Evolutionary conservation across 2,113 vertebrate species (phyloP).

Genomic region (Perognathus longimembris): DNA sequence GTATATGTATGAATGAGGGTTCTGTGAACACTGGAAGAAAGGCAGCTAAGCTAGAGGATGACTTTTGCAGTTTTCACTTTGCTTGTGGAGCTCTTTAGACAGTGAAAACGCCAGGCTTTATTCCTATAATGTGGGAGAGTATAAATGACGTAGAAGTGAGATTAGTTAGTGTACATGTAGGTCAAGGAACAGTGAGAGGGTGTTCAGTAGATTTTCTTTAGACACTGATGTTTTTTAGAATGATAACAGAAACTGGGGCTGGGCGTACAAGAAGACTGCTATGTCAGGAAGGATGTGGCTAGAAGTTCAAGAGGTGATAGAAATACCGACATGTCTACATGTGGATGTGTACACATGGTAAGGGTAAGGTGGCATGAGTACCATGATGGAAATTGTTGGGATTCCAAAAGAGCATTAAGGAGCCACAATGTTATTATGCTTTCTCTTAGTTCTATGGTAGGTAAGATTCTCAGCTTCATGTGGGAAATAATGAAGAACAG

Average conservation of each 20-base stretch:
- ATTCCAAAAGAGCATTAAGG: not conserved
- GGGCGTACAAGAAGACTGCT: not conserved
- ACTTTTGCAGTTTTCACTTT: not conserved
- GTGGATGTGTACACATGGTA: not conserved
- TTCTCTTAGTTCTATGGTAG: not conserved
- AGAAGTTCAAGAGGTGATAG: not conserved
- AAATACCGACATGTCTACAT: not conserved
- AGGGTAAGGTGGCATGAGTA: not conserved
- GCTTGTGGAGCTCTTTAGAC: not conserved
- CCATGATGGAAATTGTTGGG: not conserved
- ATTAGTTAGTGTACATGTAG: slow-evolving; percentile 1
- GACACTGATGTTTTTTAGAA: slow-evolving; percentile 17
- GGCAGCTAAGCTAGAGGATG: not conserved
- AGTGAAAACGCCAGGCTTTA: not conserved
- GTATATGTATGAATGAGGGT: not conserved
- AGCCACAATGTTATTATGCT: not conserved
- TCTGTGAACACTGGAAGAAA: not conserved
- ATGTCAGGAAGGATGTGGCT: not conserved
- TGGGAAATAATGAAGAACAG: not conserved
- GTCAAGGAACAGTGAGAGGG: not conserved
- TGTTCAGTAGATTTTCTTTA: not conserved
- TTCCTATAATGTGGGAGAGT: not conserved
- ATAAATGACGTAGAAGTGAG: not conserved
- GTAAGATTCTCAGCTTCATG: not conserved
- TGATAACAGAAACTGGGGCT: not conserved